Conservation (phyloP, 2,888 invertebrate genomes). For the Parnassius smintheus region DNA sequence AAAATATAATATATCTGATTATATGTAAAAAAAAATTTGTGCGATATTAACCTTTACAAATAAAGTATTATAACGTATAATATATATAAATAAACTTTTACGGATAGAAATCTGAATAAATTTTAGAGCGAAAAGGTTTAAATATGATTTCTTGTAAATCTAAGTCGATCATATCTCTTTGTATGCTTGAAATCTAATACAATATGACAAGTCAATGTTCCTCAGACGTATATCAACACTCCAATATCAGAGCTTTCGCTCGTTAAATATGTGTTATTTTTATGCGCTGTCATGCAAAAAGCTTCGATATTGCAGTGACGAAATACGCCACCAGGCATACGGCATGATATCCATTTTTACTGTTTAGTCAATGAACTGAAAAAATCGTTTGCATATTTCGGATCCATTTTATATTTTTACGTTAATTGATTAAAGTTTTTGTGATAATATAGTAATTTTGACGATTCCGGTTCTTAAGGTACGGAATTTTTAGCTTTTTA, state of each 20-base stretch:
- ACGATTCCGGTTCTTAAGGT: too few relatives aligned
- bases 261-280: constrained; percentile 45
- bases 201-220: not conserved
- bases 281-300: constrained; percentile 24
- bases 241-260: constrained; percentile 28
- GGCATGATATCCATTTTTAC: constrained; percentile 30
- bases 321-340: constrained; percentile 39
- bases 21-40: too few relatives aligned
- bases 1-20: too few relatives aligned
- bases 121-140: too few relatives aligned
- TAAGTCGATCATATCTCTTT: not conserved
- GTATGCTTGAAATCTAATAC: constrained; percentile 5
- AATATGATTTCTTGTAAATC: not conserved
- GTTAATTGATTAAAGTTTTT: constrained; percentile 10
- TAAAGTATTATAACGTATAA: too few relatives aligned
- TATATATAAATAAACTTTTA: too few relatives aligned
- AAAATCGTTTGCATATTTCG: constrained; percentile 16
- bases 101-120: too few relatives aligned
- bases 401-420: constrained; percentile 10
- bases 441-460: not conserved
- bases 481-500: too few relatives aligned
- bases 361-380: constrained; percentile 28
- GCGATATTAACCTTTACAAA: too few relatives aligned
- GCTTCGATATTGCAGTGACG: constrained; percentile 36
- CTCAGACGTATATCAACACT: constrained; percentile 8